Percentiles rank a stretch among this genome's conserved stretches.
Evolutionary conservation across 1,140 invertebrate species (phyloP).

Genomic region (Brachionus sp.): DNA sequence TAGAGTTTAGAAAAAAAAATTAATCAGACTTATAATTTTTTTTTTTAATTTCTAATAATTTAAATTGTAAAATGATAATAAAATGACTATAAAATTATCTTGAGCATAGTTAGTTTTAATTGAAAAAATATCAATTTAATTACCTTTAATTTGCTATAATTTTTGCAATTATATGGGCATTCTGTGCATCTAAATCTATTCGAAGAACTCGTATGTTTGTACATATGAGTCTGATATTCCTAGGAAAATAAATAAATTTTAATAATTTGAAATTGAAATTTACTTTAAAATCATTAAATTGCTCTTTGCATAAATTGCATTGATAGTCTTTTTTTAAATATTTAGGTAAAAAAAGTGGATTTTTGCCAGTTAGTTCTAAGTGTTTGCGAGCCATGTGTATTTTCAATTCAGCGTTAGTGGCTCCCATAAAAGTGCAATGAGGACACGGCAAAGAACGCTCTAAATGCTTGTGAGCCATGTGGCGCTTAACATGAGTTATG

Average conservation of each 20-base stretch:
- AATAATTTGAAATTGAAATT: background rate
- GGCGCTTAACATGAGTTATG: slow-evolving; percentile 43
- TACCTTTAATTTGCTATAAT: slow-evolving; percentile 44
- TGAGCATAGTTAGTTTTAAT: too few species aligned
- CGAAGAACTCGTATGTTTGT: slow-evolving; percentile 25
- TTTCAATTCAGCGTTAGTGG: slow-evolving; percentile 44
- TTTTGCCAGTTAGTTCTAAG: slow-evolving; percentile 28
- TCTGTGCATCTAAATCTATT: slow-evolving; percentile 37
- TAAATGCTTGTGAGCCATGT: slow-evolving; percentile 46
- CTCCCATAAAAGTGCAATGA: slow-evolving; percentile 42
- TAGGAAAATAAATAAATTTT: background rate
- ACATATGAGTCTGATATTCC: slow-evolving; percentile 45
- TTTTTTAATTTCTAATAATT: too few species aligned
- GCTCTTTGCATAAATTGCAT: slow-evolving; percentile 29
- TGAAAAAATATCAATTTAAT: too few species aligned
- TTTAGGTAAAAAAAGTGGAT: slow-evolving; percentile 31
- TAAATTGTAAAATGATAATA: too few species aligned
- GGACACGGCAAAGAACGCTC: slow-evolving; percentile 46
- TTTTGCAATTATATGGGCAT: slow-evolving; percentile 46
- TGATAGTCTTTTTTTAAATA: slow-evolving; percentile 43
- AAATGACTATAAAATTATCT: too few species aligned
- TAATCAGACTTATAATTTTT: too few species aligned
- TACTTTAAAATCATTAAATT: slow-evolving; percentile 40
- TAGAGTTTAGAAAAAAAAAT: too few species aligned
- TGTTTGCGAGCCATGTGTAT: slow-evolving; percentile 46